phyloP scores from a whole-genome alignment of 2,113 vertebrate genomes.

The Rhagologus leucostigma region DNA sequence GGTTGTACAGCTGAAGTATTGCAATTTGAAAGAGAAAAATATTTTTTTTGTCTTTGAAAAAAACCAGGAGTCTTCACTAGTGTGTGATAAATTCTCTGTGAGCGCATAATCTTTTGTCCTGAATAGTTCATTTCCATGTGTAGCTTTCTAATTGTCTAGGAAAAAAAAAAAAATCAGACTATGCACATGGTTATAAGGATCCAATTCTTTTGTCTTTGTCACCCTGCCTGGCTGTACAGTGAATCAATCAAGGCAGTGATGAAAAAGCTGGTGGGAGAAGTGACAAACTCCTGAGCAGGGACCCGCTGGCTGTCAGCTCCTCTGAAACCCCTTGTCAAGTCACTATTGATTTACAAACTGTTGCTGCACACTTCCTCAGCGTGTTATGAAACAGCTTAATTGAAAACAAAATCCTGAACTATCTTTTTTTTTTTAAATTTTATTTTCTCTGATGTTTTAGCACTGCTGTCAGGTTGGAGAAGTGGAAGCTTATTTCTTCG shows the following conservation, averaged over 20 bases:
- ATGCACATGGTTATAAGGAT: neutral
- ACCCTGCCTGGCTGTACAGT: rapidly evolving
- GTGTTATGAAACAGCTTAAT: neutral
- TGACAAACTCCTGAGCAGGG: neutral
- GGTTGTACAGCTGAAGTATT: neutral
- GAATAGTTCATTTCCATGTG: neutral
- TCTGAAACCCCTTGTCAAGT: neutral
- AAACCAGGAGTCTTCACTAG: neutral
- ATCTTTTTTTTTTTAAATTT: rapidly evolving
- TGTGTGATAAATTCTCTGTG: neutral
- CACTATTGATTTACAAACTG: neutral
- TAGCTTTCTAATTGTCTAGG: neutral
- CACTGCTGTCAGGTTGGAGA: neutral
- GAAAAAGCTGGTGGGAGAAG: neutral
- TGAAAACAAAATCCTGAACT: neutral
- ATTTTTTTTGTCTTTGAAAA: neutral
- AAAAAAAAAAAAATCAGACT: neutral
- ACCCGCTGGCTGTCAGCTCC: neutral
- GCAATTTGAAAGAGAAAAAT: neutral
- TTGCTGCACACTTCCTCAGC: neutral
- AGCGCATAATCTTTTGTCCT: neutral
- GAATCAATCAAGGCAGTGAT: neutral
- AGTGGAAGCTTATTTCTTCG: neutral
- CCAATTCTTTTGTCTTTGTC: neutral
- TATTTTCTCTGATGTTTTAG: neutral